phyloP scores from a whole-genome alignment of 1,140 invertebrate species.

The Musca domestica region DNA sequence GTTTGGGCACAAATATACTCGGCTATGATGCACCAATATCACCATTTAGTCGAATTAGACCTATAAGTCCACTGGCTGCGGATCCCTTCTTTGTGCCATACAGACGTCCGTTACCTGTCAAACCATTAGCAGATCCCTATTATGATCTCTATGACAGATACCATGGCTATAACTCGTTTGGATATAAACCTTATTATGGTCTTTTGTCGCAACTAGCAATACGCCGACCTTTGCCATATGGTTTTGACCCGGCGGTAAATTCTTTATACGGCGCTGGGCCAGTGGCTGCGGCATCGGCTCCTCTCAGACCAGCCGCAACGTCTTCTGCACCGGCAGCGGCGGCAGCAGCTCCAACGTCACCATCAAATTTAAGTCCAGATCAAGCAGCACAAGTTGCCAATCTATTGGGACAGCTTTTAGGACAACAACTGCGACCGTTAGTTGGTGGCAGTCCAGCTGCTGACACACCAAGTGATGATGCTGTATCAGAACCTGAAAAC shows the following conservation, averaged over 20 bases:
- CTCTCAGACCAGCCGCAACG: not conserved
- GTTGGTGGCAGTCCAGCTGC: not conserved
- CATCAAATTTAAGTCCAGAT: not conserved
- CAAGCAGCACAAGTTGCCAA: constrained; percentile 25
- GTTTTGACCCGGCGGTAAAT: not conserved
- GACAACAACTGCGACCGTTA: constrained; percentile 22
- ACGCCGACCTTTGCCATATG: not conserved
- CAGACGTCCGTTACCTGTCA: not conserved
- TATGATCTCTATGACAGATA: constrained; percentile 29
- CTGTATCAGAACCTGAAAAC: not conserved
- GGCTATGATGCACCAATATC: not conserved
- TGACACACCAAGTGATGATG: not conserved
- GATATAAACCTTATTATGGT: constrained; percentile 18
- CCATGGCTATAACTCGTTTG: constrained; percentile 25
- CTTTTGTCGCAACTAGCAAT: not conserved
- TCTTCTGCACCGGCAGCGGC: not conserved
- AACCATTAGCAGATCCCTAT: constrained; percentile 5
- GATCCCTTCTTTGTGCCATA: not conserved
- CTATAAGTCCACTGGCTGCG: too few relatives aligned
- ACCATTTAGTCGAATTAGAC: not conserved
- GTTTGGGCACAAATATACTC: constrained; percentile 7
- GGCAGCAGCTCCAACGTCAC: too few relatives aligned
- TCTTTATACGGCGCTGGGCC: not conserved
- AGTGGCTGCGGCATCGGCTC: not conserved
- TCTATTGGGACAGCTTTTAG: constrained; percentile 25